Evolutionary conservation across 1,140 invertebrate genomes (phyloP), one percentile per base, ranked within the genome.

Genomic region (Magallana ariakensis): DNA sequence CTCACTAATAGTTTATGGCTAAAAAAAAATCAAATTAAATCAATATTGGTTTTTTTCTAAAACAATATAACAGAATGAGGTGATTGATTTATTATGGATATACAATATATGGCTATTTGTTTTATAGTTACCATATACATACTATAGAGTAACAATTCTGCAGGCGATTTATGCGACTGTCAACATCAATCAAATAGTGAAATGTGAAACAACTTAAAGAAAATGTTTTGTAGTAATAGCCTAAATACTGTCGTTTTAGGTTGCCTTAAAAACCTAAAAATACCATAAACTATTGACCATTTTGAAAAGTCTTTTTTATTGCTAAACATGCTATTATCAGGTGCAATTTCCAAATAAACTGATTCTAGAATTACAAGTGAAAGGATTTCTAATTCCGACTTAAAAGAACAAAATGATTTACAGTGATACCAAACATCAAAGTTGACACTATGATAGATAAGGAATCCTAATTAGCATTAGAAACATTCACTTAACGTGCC

Each of bases 361-460:
- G 33, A 70, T 70, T 70, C 66, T 70, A 70, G 66, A 70, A 33
- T 70, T 70, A 70, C 66, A 22, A 70, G 66, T 70, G 66, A 70
- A 70, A 70, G 66, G 66, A 70, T 70, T 19, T 70, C n/a, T 19
- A 75, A 75, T 60, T 75, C 33, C 22, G 7, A 9, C 66, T 75
- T 75, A 75, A 75, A 75, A 75, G 66, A 75, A 75, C 13, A 26
- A 22, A 26, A 75, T 75, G 66, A 75, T 75, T 75, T 75, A 75
- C 66, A 75, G 33, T 75, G 66, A 75, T 75, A 75, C 66, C 66
- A 75, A 75, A 75, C 66, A 26, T 75, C 66, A 75, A 75, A 75
- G 66, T 75, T 75, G 66, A 75, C 66, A 75, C 33, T 33, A 26
- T 75, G 66, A 75, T 75, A 75, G 66, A 75, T 75, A 75, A 75